Percentiles rank a stretch among this genome's conserved stretches.
phyloP scores from a whole-genome alignment of 2,113 vertebrate species.

The Ciconia boyciana region DNA sequence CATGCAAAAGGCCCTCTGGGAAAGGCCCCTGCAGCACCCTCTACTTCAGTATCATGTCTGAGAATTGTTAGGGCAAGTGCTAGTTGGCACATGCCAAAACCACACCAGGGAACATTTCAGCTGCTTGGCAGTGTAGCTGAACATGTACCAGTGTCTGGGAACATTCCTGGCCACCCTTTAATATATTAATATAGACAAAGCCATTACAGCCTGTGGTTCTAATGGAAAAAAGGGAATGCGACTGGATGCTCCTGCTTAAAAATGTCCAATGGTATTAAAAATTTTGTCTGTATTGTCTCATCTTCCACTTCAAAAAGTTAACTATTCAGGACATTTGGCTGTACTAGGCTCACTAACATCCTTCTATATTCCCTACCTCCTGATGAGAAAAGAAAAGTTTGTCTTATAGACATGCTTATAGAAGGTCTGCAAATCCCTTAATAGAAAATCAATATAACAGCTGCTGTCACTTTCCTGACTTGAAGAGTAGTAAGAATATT shows the following conservation, averaged over 20 bases:
- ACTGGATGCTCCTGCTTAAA: not conserved
- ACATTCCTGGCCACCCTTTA: not conserved
- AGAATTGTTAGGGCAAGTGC: not conserved
- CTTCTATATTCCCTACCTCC: not conserved
- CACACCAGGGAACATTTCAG: not conserved
- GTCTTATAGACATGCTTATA: not conserved
- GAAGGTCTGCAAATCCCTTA: not conserved
- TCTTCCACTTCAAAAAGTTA: not conserved
- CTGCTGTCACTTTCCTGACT: not conserved
- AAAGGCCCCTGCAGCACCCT: not conserved
- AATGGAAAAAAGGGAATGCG: not conserved
- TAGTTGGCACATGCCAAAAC: not conserved
- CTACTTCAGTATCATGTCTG: not conserved
- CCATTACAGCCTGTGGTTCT: not conserved
- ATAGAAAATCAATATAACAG: not conserved
- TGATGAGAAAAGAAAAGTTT: not conserved
- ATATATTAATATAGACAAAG: not conserved
- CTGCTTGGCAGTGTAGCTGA: not conserved
- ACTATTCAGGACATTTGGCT: not conserved
- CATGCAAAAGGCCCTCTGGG: not conserved
- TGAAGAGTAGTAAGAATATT: not conserved
- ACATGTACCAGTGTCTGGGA: not conserved
- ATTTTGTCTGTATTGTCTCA: not conserved
- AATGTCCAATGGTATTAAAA: not conserved
- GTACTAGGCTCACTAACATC: not conserved